Evolutionary conservation across 1,140 invertebrate genomes (phyloP).

Genomic region (Belonocnema kinseyi): DNA sequence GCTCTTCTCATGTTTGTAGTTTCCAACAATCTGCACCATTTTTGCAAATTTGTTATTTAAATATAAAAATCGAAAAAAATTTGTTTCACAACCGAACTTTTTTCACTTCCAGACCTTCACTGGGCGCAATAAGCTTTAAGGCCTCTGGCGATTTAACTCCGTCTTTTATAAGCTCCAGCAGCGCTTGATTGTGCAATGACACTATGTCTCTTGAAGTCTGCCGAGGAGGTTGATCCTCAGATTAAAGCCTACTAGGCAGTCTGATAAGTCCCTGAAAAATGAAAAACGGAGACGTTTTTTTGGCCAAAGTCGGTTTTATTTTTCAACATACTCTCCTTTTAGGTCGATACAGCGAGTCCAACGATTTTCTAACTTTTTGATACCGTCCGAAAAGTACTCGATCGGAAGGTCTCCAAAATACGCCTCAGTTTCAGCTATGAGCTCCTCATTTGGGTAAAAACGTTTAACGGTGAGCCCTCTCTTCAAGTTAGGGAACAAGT

Average conservation of each 20-base stretch:
- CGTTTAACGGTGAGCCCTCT: too few relatives aligned
- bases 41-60: constrained; percentile 32
- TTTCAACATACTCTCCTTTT: too few relatives aligned
- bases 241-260: constrained; percentile 18
- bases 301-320: too few relatives aligned
- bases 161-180: constrained; percentile 63
- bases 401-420: too few relatives aligned
- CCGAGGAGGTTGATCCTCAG: constrained; percentile 34
- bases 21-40: constrained; percentile 68
- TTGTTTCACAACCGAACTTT: background rate
- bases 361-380: too few relatives aligned
- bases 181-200: constrained; percentile 51
- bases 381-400: too few relatives aligned
- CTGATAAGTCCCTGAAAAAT: too few relatives aligned
- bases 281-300: too few relatives aligned
- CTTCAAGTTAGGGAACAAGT: too few relatives aligned
- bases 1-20: constrained; percentile 65
- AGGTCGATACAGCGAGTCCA: too few relatives aligned
- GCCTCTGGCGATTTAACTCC: constrained; percentile 1
- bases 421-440: too few relatives aligned
- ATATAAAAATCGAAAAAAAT: background rate
- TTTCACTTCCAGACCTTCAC: background rate
- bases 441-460: too few relatives aligned
- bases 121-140: background rate
- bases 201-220: constrained; percentile 32